Conservation (phyloP, 2,888 invertebrate species). For the Polylopha cassiicola region DNA sequence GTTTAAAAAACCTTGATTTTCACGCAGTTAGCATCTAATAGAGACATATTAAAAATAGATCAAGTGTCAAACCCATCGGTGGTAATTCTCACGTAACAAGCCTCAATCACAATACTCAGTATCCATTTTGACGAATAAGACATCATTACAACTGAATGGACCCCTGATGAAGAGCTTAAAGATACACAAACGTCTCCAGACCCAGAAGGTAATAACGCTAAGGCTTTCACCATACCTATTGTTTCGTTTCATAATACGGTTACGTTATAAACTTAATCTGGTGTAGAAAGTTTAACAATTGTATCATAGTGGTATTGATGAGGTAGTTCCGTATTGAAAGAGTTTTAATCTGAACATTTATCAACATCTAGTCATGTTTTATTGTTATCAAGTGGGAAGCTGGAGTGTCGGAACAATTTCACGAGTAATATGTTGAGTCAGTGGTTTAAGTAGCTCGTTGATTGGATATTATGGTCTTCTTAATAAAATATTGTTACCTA, state of each 20-base stretch:
- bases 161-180: slow-evolving; percentile 37
- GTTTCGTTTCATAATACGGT: slow-evolving; percentile 52
- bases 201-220: slow-evolving; percentile 40
- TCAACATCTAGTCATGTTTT: slow-evolving; percentile 17
- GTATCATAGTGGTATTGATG: slow-evolving; percentile 30
- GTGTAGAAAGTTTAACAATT: slow-evolving; percentile 58
- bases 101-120: slow-evolving; percentile 11
- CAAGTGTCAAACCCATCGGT: slow-evolving; percentile 1
- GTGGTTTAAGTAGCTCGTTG: slow-evolving; percentile 8
- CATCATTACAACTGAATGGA: slow-evolving; percentile 37
- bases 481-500: too few relatives aligned
- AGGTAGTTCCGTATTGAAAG: slow-evolving; percentile 9
- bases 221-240: slow-evolving; percentile 55
- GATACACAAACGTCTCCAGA: slow-evolving; percentile 31
- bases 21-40: slow-evolving; percentile 2
- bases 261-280: slow-evolving; percentile 50
- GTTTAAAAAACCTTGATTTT: too few relatives aligned
- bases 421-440: slow-evolving; percentile 11
- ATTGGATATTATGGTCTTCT: slow-evolving; percentile 6
- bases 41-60: slow-evolving; percentile 10
- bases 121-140: slow-evolving; percentile 34
- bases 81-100: slow-evolving; percentile 22
- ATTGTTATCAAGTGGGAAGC: slow-evolving; percentile 15
- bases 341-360: slow-evolving; percentile 18
- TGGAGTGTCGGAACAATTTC: slow-evolving; percentile 14